Evolutionary conservation across 2,113 vertebrate genomes (phyloP).

Genomic region (Phoxinus phoxinus): DNA sequence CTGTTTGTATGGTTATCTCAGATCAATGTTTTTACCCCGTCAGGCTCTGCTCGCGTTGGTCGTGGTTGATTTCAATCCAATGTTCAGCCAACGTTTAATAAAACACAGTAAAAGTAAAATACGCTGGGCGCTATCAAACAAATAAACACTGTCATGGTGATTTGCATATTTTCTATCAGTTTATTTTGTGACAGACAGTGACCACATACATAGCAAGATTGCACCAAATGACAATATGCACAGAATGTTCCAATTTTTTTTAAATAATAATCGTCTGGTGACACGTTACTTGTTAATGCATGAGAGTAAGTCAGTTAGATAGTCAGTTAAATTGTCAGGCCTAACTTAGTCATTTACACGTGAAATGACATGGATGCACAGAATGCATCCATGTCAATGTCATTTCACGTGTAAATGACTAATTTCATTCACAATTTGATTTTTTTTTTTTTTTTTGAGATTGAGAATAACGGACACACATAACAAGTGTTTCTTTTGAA

Average conservation of each 20-base stretch:
- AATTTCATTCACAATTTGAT: not conserved
- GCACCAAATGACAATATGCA: not conserved
- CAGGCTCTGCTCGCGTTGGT: too few relatives aligned
- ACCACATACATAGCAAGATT: not conserved
- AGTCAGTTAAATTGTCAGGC: conserved; percentile 3
- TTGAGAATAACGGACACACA: not conserved
- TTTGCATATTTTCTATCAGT: too few relatives aligned
- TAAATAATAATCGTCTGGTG: not conserved
- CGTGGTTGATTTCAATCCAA: too few relatives aligned
- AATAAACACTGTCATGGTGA: too few relatives aligned
- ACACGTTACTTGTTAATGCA: not conserved
- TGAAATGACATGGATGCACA: not conserved
- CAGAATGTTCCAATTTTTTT: conserved; percentile 5
- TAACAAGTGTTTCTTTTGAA: not conserved
- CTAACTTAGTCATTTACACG: not conserved
- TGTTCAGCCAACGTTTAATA: too few relatives aligned
- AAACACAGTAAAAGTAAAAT: too few relatives aligned
- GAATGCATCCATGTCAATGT: too few relatives aligned
- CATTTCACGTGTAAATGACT: too few relatives aligned
- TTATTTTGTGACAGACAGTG: too few relatives aligned
- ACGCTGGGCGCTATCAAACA: too few relatives aligned
- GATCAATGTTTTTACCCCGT: too few relatives aligned
- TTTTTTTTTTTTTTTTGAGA: not conserved
- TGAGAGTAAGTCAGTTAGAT: conserved; percentile 2
- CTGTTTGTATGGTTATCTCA: too few relatives aligned